phyloP scores from a whole-genome alignment of 2,888 invertebrate genomes.

The Epirrhoe tristata region DNA sequence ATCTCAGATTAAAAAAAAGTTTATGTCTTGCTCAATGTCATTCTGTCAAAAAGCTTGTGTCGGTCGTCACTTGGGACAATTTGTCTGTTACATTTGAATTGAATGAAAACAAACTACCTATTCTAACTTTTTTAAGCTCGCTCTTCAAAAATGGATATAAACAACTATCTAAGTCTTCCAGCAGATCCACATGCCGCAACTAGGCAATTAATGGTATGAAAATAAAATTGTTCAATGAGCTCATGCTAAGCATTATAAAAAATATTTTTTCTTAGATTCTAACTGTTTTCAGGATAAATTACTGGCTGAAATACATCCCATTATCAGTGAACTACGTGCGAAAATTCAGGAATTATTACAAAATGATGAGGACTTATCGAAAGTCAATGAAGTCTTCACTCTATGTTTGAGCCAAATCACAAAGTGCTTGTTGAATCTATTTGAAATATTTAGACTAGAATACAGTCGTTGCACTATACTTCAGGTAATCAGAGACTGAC shows the following conservation, averaged over 20 bases:
- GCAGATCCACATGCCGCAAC: slow-evolving; percentile 58
- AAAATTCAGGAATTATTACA: slow-evolving; percentile 50
- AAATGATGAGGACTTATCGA: slow-evolving; percentile 47
- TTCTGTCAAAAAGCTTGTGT: too few relatives aligned
- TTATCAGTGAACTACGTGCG: slow-evolving; percentile 57
- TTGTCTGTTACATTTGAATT: too few relatives aligned
- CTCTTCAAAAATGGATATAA: not conserved
- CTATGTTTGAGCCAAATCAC: slow-evolving; percentile 75
- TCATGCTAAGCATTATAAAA: too few relatives aligned
- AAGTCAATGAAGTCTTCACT: slow-evolving; percentile 64
- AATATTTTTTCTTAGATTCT: slow-evolving; percentile 1
- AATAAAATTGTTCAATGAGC: not conserved
- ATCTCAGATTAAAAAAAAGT: too few relatives aligned
- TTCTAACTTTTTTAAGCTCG: too few relatives aligned
- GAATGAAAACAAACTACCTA: too few relatives aligned
- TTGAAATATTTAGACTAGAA: slow-evolving; percentile 74
- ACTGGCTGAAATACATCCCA: slow-evolving; percentile 61
- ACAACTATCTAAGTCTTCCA: slow-evolving; percentile 45
- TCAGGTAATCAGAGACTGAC: slow-evolving; percentile 53
- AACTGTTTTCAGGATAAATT: slow-evolving; percentile 60
- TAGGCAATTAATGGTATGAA: slow-evolving; percentile 62
- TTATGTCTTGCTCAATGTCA: too few relatives aligned
- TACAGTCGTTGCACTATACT: slow-evolving; percentile 52
- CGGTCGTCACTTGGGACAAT: too few relatives aligned
- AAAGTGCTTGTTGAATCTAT: slow-evolving; percentile 68